Evolutionary conservation across 1,140 invertebrate species (phyloP).

Genomic region (Eumeta japonica): DNA sequence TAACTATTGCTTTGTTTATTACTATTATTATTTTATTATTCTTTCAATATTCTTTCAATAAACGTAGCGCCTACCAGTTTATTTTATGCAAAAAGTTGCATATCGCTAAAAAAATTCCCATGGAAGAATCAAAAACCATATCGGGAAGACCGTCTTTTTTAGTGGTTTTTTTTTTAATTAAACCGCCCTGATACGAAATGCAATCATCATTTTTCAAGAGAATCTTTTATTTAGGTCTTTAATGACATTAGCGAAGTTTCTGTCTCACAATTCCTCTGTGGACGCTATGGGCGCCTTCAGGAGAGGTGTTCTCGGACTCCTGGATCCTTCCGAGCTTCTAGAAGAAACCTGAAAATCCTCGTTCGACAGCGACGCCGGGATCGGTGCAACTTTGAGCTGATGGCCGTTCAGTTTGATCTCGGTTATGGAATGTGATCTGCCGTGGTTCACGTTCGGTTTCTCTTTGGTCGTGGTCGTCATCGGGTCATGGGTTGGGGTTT

Average conservation of each 20-base stretch:
- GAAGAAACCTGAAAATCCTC: slow-evolving; percentile 58
- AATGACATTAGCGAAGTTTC: slow-evolving; percentile 8
- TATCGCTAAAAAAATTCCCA: no score
- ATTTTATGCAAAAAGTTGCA: no score
- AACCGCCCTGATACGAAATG: no score
- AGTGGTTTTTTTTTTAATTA: no score
- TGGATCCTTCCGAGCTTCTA: slow-evolving; percentile 58
- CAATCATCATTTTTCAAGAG: background rate
- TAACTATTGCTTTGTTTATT: no score
- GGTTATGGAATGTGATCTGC: slow-evolving; percentile 71
- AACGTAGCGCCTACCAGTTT: no score
- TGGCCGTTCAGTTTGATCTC: slow-evolving; percentile 74
- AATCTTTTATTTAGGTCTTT: slow-evolving; percentile 4
- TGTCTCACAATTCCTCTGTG: slow-evolving; percentile 66
- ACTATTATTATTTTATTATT: no score
- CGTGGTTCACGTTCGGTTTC: slow-evolving; percentile 63
- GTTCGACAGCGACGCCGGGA: slow-evolving; percentile 63
- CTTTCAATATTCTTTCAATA: no score
- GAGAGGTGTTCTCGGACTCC: slow-evolving; percentile 45
- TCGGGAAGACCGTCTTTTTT: no score
- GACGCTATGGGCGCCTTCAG: slow-evolving; percentile 64
- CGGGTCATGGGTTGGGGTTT: slow-evolving; percentile 48
- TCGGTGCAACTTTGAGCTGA: slow-evolving; percentile 63
- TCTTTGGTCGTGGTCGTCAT: slow-evolving; percentile 37
- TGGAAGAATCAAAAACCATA: no score